Percentiles rank a stretch among this genome's conserved stretches.
phyloP scores from a whole-genome alignment of 2,797 vertebrate species.

The Sebastes iracundus region DNA sequence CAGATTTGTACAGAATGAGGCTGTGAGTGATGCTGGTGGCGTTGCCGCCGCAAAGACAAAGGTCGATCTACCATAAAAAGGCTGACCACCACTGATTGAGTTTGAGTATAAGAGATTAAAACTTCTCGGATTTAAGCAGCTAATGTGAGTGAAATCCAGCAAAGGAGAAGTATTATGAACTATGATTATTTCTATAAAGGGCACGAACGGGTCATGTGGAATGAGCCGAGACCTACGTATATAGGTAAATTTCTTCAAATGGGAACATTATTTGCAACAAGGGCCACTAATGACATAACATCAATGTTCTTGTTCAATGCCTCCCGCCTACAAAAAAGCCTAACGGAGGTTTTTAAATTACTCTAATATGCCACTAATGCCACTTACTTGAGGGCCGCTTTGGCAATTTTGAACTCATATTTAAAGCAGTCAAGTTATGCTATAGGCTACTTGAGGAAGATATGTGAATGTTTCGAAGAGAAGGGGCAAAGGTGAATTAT shows the following conservation, averaged over 20 bases:
- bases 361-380: neutral
- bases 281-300: neutral
- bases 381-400: neutral
- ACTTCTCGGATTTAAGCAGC: neutral
- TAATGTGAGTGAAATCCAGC: neutral
- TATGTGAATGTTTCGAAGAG: neutral
- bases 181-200: neutral
- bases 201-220: neutral
- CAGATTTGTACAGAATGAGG: neutral
- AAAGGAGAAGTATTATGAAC: neutral
- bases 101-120: neutral
- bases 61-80: neutral
- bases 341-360: neutral
- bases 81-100: neutral
- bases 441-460: neutral
- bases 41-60: neutral
- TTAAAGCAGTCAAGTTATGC: neutral
- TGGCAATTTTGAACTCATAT: neutral
- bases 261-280: neutral
- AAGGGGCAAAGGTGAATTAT: neutral
- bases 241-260: neutral
- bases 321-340: neutral
- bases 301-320: neutral
- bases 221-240: neutral
- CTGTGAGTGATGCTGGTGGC: neutral